Evolutionary conservation across 2,888 invertebrate species (phyloP), one percentile per base, ranked within the genome.

Genomic region (Tetrapedia diversipes): DNA sequence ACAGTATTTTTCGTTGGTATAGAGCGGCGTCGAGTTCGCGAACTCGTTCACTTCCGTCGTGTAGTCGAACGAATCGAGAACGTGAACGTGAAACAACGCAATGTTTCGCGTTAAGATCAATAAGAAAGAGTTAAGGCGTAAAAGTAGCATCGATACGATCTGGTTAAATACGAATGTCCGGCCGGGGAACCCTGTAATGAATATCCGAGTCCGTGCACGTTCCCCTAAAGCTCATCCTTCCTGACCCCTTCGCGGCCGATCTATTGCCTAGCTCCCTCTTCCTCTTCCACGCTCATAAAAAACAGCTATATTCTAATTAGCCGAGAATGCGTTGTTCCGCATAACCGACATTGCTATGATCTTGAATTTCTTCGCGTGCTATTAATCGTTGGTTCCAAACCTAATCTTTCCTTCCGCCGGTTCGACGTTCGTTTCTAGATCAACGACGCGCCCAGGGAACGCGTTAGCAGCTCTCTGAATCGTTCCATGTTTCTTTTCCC

Each of bases 221-320:
- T 81, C 80, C 86, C 84, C 77, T 43, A 65, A 49, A 61, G 60
- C 83, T 81, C 82, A 76, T 79, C 79, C 68, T 79, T 80, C 69
- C 71, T 72, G 70, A 75, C 77, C 78, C 77, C 75, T 72, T 75
- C 75, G 67, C 75, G 74, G 75, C 66, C 86, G 84, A 85, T 85
- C 87, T 56, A 77, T 77, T 77, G 75, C 75, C 81, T 75, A 84
- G 88, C 86, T 89, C 91, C 91, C 91, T 90, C 89, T 91, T 91
- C 91, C 91, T 91, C 90, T 91, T 91, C 90, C 90, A 91, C 91
- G 91, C 91, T 91, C 91, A 91, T 91, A 91, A 91, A 91, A 91
- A 91, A 91, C 90, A 90, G 91, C 91, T 90, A 91, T 90, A 91
- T 91, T 91, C 89, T 91, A 91, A 91, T 91, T 89, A 91, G 87